Base-by-base conservation (phyloP, 2,113 vertebrate species). In the Coturnix japonica region DNA sequence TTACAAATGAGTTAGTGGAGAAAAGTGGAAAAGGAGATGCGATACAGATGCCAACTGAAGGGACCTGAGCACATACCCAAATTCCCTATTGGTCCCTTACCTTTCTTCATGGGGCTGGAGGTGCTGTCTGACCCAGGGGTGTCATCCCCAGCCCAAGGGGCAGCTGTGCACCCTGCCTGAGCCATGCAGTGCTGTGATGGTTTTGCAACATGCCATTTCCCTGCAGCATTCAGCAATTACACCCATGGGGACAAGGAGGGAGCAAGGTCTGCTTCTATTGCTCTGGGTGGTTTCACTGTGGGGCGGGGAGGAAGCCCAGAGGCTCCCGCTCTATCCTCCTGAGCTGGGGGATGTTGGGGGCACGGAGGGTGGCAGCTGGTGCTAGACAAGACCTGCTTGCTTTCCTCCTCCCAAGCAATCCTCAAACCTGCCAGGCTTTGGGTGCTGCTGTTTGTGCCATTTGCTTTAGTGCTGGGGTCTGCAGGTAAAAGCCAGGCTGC, bases 91-190 rank as follows among this genome's bases (percentile, higher is more conserved):
- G 7, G n/a, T 11, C 41, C 2, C 0, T n/a, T 25, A 31, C 25
- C 3, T 1, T 1, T 22, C 57, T 63, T 13, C 13, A 25, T 10
- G 37, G 30, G 23, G n/a, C 13, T 14, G 21, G 18, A 59, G 17
- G 44, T 31, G 60, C 15, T 30, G 14, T 53, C 33, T 31, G 49
- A 33, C 30, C 2, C 6, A 7, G 12, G 0, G 3, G 20, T 63
- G 63, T 28, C 21, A 14, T 18, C 49, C 41, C 47, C 44, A 25
- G 20, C 35, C 35, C 0, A 14, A 20, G 4, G 12, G 43, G 26
- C 0, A 6, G 21, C 37, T 1, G 6, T 7, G 7, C 31, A n/a
- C 51, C 18, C 37, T 0, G 7, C 47, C 44, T 16, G 56, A 47
- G 4, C 56, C 2, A 1, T 1, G 43, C 39, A 23, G 60, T 37